Percentiles rank a stretch among this genome's conserved stretches.
Conservation (phyloP, 2,797 vertebrate genomes). For the Tachyglossus aculeatus region DNA sequence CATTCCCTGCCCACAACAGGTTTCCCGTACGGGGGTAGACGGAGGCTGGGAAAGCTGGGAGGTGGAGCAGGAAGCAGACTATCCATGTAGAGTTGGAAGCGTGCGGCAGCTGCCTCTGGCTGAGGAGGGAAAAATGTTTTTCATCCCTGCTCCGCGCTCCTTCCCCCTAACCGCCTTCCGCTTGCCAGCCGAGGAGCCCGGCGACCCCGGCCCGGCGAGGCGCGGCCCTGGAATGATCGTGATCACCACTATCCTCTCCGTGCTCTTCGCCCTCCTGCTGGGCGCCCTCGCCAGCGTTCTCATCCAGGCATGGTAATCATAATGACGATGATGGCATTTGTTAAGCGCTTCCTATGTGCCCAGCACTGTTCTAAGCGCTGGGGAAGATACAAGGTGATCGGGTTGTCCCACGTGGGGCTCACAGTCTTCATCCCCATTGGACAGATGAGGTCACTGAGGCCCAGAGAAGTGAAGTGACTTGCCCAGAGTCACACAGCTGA, state of each 20-base stretch:
- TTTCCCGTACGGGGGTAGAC: neutral
- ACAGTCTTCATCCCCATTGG: too few relatives aligned
- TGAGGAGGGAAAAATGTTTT: neutral
- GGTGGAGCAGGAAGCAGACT: neutral
- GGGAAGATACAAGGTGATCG: too few relatives aligned
- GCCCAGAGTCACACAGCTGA: too few relatives aligned
- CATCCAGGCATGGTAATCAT: slow-evolving; percentile 34
- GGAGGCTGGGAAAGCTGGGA: neutral
- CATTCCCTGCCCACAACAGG: too few relatives aligned
- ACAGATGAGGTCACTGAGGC: too few relatives aligned
- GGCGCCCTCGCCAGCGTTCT: neutral
- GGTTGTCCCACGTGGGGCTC: too few relatives aligned
- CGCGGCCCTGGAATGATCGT: slow-evolving; percentile 16
- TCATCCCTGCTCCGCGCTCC: neutral
- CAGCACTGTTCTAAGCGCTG: too few relatives aligned
- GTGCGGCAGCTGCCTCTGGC: too few relatives aligned
- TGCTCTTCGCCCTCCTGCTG: slow-evolving; percentile 32
- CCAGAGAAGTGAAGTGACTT: too few relatives aligned
- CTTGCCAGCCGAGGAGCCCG: neutral
- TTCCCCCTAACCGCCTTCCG: neutral
- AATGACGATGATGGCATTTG: too few relatives aligned
- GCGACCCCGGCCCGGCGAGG: neutral
- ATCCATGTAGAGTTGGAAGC: too few relatives aligned
- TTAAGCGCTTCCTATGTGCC: too few relatives aligned
- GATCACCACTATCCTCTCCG: slow-evolving; percentile 30